These are phyloP conservation scores for Lonchura striata DNA, from an alignment of 2,113 vertebrate genomes.

Conservation along the genomic window DNA sequence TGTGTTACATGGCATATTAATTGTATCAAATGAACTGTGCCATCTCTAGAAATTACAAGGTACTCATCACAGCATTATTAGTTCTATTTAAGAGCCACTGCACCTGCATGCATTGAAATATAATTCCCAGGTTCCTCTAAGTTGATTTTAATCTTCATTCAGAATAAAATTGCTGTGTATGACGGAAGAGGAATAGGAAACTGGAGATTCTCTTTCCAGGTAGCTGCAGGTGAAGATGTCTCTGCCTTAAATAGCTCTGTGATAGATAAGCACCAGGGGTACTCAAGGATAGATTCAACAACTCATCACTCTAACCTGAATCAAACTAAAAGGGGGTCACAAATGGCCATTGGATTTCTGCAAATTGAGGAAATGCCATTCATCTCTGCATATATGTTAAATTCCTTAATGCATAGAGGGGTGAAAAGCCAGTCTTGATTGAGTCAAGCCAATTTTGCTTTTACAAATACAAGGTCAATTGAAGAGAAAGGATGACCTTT, in stretches of 20 bases:
- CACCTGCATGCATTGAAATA: not conserved
- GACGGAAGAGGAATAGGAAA: not conserved
- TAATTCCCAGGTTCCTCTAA: not conserved
- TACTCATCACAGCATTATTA: not conserved
- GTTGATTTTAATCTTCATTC: not conserved
- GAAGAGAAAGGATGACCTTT: conserved; percentile 71
- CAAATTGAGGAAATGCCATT: not conserved
- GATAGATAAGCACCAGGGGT: not conserved
- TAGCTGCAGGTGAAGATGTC: not conserved
- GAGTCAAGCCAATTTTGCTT: conserved; percentile 54
- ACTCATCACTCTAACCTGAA: not conserved
- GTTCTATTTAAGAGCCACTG: not conserved
- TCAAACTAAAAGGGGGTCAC: not conserved
- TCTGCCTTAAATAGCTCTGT: not conserved
- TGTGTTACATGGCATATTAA: not conserved
- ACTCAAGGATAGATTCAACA: not conserved
- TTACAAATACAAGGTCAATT: conserved; percentile 52
- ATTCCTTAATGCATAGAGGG: not conserved
- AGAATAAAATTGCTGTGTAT: not conserved
- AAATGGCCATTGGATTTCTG: conserved; percentile 2
- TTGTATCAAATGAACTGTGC: not conserved
- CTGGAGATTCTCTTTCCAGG: not conserved
- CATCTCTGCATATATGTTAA: not conserved
- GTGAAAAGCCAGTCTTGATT: conserved; percentile 36
- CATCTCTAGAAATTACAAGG: not conserved